Evolutionary conservation across 1,140 invertebrate species (phyloP).

Genomic region (Ceratina calcarata): DNA sequence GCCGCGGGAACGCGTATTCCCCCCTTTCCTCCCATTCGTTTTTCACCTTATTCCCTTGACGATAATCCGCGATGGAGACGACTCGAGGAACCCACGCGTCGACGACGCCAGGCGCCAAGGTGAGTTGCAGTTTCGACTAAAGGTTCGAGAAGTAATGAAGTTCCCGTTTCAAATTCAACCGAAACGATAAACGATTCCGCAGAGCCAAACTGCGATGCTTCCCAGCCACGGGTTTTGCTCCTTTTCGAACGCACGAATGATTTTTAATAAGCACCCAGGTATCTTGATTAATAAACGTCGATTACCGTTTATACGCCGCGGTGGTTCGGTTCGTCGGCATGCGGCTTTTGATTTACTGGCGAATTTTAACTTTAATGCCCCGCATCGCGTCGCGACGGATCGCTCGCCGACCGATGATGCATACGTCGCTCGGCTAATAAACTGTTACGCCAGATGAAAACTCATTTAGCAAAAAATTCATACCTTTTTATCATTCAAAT

Average conservation of each 20-base stretch:
- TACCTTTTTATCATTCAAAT: too few relatives aligned
- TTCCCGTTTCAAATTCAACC: slow-evolving; percentile 1
- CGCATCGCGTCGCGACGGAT: background rate
- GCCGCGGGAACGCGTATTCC: background rate
- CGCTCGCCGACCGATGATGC: slow-evolving; percentile 25
- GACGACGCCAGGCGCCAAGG: slow-evolving; percentile 3
- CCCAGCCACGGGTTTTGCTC: slow-evolving; percentile 3
- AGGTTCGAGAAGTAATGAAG: background rate
- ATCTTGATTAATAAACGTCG: slow-evolving; percentile 42
- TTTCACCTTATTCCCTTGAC: too few relatives aligned
- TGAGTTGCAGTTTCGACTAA: slow-evolving; percentile 2
- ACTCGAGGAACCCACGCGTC: slow-evolving; percentile 17
- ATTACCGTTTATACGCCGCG: slow-evolving; percentile 21
- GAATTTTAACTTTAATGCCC: slow-evolving; percentile 33
- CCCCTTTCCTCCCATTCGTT: background rate
- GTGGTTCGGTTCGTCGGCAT: slow-evolving; percentile 5
- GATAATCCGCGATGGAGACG: slow-evolving; percentile 10
- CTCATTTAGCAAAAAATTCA: background rate
- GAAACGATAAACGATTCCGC: background rate
- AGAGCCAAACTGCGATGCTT: background rate
- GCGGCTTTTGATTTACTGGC: slow-evolving; percentile 24
- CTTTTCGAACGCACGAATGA: background rate
- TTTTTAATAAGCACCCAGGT: slow-evolving; percentile 26
- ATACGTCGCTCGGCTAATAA: slow-evolving; percentile 33
- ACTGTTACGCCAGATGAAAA: background rate